Percentiles rank a stretch among this genome's conserved stretches.
Evolutionary conservation across 1,140 invertebrate species (phyloP).

Genomic region (Drosophila chauvacae): DNA sequence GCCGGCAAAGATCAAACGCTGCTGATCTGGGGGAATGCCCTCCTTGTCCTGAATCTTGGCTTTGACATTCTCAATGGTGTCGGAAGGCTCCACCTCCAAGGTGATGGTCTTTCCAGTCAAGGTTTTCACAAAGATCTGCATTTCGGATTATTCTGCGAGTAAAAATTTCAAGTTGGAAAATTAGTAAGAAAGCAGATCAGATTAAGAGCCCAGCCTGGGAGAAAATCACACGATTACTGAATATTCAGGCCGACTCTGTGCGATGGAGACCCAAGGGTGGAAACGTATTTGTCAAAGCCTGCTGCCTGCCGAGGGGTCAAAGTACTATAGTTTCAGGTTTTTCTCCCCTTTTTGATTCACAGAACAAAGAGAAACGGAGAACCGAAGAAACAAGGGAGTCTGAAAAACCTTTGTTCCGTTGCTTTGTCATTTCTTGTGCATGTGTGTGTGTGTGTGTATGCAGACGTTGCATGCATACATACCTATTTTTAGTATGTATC

Average conservation of each 20-base stretch:
- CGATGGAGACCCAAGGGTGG: background rate
- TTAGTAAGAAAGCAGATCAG: slow-evolving; percentile 28
- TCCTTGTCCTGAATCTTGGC: slow-evolving; percentile 90
- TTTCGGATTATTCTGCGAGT: slow-evolving; percentile 53
- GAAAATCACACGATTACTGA: slow-evolving; percentile 19
- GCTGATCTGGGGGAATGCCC: slow-evolving; percentile 88
- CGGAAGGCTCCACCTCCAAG: slow-evolving; percentile 89
- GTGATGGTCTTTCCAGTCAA: slow-evolving; percentile 97
- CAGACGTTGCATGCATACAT: background rate
- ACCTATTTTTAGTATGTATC: slow-evolving; percentile 19
- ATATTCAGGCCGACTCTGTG: background rate
- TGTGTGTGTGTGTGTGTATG: slow-evolving; percentile 2
- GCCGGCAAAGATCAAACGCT: slow-evolving; percentile 86
- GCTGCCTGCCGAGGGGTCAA: background rate
- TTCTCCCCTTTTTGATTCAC: background rate
- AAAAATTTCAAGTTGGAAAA: slow-evolving; percentile 22
- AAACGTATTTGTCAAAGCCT: slow-evolving; percentile 11
- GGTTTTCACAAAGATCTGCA: slow-evolving; percentile 89
- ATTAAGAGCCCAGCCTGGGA: slow-evolving; percentile 5
- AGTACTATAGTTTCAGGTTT: background rate
- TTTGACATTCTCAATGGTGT: slow-evolving; percentile 91
- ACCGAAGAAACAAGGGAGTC: slow-evolving; percentile 17
- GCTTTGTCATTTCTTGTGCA: slow-evolving; percentile 17
- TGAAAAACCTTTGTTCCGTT: slow-evolving; percentile 45
- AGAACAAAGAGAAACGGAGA: slow-evolving; percentile 8